Base-by-base conservation (phyloP, 2,797 vertebrate genomes). In the Sebastes kiyomatsui region DNA sequence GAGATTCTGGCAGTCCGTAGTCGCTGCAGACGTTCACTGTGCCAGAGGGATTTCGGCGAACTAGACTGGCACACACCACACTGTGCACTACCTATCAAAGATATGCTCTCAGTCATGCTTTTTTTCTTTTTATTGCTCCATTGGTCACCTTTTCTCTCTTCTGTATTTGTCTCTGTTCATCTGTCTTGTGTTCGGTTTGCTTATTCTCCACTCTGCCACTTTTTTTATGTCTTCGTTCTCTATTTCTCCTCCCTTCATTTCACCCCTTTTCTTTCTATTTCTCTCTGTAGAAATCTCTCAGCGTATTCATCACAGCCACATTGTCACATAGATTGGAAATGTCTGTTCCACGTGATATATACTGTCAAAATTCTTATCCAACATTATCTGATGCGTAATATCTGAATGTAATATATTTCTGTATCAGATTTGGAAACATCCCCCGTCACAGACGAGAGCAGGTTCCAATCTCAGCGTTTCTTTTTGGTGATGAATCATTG, bases 11-110 rank as follows among this genome's bases (percentile, higher is more conserved):
- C 82, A 81, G 85, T 67, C 78, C 22, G 1, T 64, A 65, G 67
- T 82, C 11, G 8, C 72, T 70, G 80, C 80, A 88, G 8, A 85
- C 79, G 54, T 3, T 71, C 56, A 10, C 60, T 27, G 46, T 77
- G 77, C 84, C 73, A 38, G 33, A 77, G 74, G 71, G 86, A 83
- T 87, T 90, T 88, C 62, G 32, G 74, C 73, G 49, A 65, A 82
- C 72, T 13, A 66, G 46, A 77, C 76, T 82, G 75, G 42, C 33
- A 74, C 62, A 61, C 66, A 61, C 35, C 10, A 1, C 38, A 72
- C 42, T 54, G 68, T 14, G 61, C 35, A 25, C 76, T n/a, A 49
- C 71, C 75, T 71, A 62, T 88, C 82, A 87, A 67, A 87, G 68
- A 60, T 71, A 65, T 4, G 65, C 67, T 71, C 82, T 58, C 68